A percentile compares a stretch with the other conserved stretches of the same genome.
These are phyloP conservation scores for Coptodon rendalli DNA, from an alignment of 2,113 vertebrate species.

Conservation along the genomic window DNA sequence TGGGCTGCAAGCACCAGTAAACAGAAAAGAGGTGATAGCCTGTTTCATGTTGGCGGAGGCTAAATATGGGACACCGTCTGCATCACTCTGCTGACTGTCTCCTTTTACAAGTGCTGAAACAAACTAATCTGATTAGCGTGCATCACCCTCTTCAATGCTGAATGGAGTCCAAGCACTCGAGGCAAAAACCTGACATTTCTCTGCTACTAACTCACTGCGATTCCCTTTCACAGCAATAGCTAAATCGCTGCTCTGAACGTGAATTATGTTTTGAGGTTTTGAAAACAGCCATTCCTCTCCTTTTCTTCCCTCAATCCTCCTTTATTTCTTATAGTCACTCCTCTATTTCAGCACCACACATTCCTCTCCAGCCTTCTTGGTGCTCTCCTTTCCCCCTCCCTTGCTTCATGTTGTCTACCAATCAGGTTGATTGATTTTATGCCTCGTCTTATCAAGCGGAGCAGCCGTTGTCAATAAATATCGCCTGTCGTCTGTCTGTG, in stretches of 20 bases:
- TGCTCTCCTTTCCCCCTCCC: not conserved
- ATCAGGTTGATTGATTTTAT: constrained; percentile 63
- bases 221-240: not conserved
- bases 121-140: constrained; percentile 54
- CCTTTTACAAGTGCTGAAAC: constrained; percentile 50
- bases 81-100: constrained; percentile 21
- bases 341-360: not conserved
- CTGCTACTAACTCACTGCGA: not conserved
- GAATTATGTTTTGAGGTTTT: not conserved
- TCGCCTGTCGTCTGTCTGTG: not conserved
- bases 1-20: not conserved
- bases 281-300: not conserved
- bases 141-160: constrained; percentile 24
- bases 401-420: not conserved
- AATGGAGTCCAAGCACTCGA: constrained; percentile 23
- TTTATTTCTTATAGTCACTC: not conserved
- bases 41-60: not conserved
- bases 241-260: not conserved
- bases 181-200: constrained; percentile 15
- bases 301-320: not conserved
- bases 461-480: constrained; percentile 59
- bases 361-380: not conserved
- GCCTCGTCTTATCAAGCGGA: constrained; percentile 54
- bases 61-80: constrained; percentile 22
- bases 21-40: not conserved